These are phyloP conservation scores for Sylvicola fuscatus DNA, from an alignment of 2,888 invertebrate genomes.

Conservation along the genomic window DNA sequence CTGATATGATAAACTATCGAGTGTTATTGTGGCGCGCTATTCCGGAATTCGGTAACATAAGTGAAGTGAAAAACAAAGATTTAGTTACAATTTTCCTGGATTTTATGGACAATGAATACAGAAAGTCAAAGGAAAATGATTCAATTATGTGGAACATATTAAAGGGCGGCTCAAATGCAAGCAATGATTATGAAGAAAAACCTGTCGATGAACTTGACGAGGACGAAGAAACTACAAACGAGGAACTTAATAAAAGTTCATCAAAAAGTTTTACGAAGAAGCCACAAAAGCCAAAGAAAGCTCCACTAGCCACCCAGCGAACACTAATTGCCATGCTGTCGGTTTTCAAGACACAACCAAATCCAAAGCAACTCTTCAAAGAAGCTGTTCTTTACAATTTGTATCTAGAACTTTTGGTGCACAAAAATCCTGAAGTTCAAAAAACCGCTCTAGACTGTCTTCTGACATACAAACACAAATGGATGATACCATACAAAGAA, in stretches of 20 bases:
- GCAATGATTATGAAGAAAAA: constrained; percentile 21
- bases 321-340: constrained; percentile 43
- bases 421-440: constrained; percentile 61
- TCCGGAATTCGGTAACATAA: constrained; percentile 47
- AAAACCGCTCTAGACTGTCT: constrained; percentile 72
- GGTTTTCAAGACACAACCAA: constrained; percentile 58
- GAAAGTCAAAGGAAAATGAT: constrained; percentile 33
- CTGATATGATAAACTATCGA: constrained; percentile 57
- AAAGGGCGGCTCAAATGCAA: constrained; percentile 19
- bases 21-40: constrained; percentile 65
- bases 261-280: constrained; percentile 4
- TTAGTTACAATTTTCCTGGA: constrained; percentile 58
- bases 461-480: constrained; percentile 64
- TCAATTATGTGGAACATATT: constrained; percentile 33
- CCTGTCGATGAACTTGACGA: constrained; percentile 20
- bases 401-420: constrained; percentile 61
- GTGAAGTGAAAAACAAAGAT: constrained; percentile 63
- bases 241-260: constrained; percentile 7
- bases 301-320: constrained; percentile 8
- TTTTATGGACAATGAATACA: constrained; percentile 43
- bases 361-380: constrained; percentile 58
- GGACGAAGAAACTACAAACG: constrained; percentile 10
- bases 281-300: constrained; percentile 6
- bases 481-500: constrained; percentile 56
- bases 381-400: constrained; percentile 53